Conservation (phyloP, 37 sponge, comb jelly and placozoan species). For the Diacarnus erythraeanus region DNA sequence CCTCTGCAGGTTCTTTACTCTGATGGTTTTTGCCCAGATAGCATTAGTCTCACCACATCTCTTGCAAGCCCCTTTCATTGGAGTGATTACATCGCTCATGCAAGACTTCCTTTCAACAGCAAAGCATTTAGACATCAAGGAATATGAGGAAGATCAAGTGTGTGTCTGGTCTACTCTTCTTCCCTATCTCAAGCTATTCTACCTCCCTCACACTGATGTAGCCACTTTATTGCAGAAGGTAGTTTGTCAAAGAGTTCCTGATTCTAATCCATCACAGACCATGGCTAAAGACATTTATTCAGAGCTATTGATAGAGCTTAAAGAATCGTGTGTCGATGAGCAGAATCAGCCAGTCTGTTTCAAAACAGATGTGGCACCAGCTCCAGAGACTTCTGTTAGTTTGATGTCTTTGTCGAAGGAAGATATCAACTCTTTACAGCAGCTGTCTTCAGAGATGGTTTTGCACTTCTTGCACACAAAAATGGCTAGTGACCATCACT, state of each 20-base stretch:
- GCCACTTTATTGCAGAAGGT: background rate
- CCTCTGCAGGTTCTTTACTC: conserved; percentile 35
- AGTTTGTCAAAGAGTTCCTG: background rate
- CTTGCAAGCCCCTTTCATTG: background rate
- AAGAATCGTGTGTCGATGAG: background rate
- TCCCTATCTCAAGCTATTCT: conserved; percentile 34
- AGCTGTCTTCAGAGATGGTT: background rate
- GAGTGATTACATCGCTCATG: background rate
- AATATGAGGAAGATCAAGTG: conserved; percentile 18
- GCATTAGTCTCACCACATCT: conserved; percentile 12
- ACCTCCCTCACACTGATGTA: conserved; percentile 7
- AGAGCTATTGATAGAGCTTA: background rate
- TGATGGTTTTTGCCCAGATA: conserved; percentile 17
- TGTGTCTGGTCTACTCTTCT: conserved; percentile 27
- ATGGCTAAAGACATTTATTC: background rate
- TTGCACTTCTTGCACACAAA: conserved; percentile 24
- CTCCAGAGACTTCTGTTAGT: background rate
- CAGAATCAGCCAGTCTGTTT: background rate
- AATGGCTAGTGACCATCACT: conserved; percentile 6
- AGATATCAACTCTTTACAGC: conserved; percentile 6
- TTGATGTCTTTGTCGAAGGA: background rate
- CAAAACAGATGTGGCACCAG: background rate
- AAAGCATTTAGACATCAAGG: conserved; percentile 2
- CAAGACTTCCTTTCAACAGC: conserved; percentile 5
- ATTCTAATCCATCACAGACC: background rate